Percentiles rank a stretch among this genome's conserved stretches.
Conservation (phyloP, 1,140 invertebrate species). For the Drosophila pseudoobscura region DNA sequence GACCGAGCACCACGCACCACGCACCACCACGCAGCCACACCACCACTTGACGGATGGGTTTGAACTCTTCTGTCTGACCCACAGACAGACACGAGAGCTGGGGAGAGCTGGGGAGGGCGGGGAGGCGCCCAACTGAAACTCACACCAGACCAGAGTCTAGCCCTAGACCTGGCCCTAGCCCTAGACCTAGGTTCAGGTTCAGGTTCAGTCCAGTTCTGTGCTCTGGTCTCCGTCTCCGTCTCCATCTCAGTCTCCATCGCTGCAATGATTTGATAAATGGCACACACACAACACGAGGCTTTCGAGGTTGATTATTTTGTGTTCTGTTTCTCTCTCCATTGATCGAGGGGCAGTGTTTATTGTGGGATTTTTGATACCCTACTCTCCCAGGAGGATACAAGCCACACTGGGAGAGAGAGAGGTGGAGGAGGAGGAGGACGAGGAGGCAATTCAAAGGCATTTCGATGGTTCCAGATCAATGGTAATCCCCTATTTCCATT, state of each 20-base stretch:
- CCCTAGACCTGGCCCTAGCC: conserved; percentile 18
- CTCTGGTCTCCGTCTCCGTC: conserved; percentile 30
- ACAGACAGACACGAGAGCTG: conserved; percentile 28
- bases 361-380: conserved; percentile 63
- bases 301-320: conserved; percentile 82
- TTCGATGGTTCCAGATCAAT: too few relatives aligned
- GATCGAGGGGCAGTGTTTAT: conserved; percentile 36
- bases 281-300: conserved; percentile 81
- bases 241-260: conserved; percentile 6
- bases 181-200: conserved; percentile 22
- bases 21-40: too few relatives aligned
- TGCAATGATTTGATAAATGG: conserved; percentile 80
- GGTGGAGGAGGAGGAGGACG: too few relatives aligned
- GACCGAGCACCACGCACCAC: conserved; percentile 32
- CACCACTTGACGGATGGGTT: conserved; percentile 81
- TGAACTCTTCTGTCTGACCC: conserved; percentile 82
- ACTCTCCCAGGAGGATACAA: too few relatives aligned
- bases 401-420: too few relatives aligned
- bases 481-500: too few relatives aligned
- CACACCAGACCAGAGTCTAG: conserved; percentile 40
- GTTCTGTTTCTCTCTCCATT: conserved; percentile 56
- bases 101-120: conserved; percentile 4
- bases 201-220: too few relatives aligned
- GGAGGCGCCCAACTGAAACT: conserved; percentile 59
- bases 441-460: too few relatives aligned